Evolutionary conservation across 2,113 vertebrate genomes (phyloP), one percentile per base, ranked within the genome.

Genomic region (Scortum barcoo): DNA sequence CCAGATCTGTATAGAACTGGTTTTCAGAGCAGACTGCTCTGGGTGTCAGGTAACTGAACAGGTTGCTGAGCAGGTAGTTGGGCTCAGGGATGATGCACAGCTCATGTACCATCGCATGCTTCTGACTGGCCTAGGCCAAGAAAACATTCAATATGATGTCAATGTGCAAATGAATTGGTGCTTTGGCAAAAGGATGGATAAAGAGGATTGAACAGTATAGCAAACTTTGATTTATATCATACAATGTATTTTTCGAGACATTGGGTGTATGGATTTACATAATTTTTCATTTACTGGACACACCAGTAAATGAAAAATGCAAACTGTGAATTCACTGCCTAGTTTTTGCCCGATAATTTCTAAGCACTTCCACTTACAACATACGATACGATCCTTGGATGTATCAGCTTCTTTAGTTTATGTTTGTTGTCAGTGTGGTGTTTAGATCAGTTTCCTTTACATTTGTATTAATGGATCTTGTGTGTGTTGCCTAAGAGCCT

Each of bases 361-460:
- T 28, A 57, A 72, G 38, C 6, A 62, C 8, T 30, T 50, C 0
- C 1, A 71, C 54, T 71, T 60, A 17, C 20, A 76, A 50, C 20
- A 76, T 63, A 33, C 22, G 13, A 26, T n/a, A 80, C n/a, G n/a
- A n/a, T 61, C 13, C 40, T 42, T 16, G 20, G 10, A 19, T 22
- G 22, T 48, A 13, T 75, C 19, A 56, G 28, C 20, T 28, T 20
- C 26, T 68, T 46, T 48, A 19, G 46, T 72, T 62, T 83, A 20
- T 28, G 46, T 71, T 56, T 82, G 26, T 20, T 60, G 44, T 84
- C n/a, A 63, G 82, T 38, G 11, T 71, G 65, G 44, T 77, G 63
- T 30, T 78, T 4, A 63, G 65, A 83, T 89, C 62, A 50, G 62
- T 81, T 89, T 88, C 84, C 68, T 86, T 78, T 48, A 72, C 40